Evolutionary conservation across 1,140 invertebrate species (phyloP), one percentile per base, ranked within the genome.

Genomic region (Lucilia cuprina): DNA sequence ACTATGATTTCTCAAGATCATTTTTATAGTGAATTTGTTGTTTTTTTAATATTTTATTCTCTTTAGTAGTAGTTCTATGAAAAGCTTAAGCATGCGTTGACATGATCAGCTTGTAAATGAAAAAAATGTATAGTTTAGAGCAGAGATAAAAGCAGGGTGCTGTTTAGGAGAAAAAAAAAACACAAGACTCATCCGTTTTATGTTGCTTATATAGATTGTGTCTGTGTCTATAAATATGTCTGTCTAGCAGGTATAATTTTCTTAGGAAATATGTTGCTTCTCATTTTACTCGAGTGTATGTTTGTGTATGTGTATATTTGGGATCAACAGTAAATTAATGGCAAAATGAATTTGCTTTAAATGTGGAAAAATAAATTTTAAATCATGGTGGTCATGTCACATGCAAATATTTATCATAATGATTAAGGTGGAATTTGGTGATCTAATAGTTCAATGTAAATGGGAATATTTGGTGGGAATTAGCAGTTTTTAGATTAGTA

Each of bases 1-100:
- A 70, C 65, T 70, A 70, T 70, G 65, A 70, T 70, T 70, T 70
- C 65, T 70, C 65, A 70, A 70, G 65, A 70, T 70, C 65, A 70
- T 19, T 21, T 65, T 70, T 70, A 8, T 70, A 19, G 55, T 60
- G 14, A 7, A n/a, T 30, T 30, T 55, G 50, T n/a, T 12, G 55
- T 60, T 60, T 60, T 60, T 60, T 60, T 60, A 50, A 10, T 60
- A 60, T 60, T 60, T n/a, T 70, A 19, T 41, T 41, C 10, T 0
- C 41, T 41, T 41, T 41, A 30, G 25, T 30, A 30, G 41, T 41
- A 41, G 5, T 70, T 25, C 8, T 70, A 21, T 21, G 65, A 70
- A 70, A 70, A 70, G 19, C 65, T 19, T 19, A 70, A 70, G 19
- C 65, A 70, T 70, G 65, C 65, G n/a, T 70, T 70, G 65, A 70